Base-by-base conservation (phyloP, 2,113 vertebrate genomes). In the Megatriorchis doriae region DNA sequence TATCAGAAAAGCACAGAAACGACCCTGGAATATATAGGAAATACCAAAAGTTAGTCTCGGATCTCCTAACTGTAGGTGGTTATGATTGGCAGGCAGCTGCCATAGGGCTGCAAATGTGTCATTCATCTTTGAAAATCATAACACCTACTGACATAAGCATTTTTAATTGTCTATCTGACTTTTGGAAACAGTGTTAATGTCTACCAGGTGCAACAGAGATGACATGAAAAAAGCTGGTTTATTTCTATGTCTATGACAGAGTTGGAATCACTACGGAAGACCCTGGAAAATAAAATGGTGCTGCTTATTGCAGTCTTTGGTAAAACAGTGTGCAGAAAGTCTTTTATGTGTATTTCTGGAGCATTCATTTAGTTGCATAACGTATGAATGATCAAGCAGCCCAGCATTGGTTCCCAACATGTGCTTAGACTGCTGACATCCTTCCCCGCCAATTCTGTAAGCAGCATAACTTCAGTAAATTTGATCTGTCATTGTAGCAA, bases 381-480 rank as follows among this genome's bases (percentile, higher is more conserved):
- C 10, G 26, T 78, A 25, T 67, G 63, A 90, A 36, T 68, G 70
- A 38, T 83, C n/a, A 19, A 63, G 74, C 45, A 96, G 67, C 32
- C n/a, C 52, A 86, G 20, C 31, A 29, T 1, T 80, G n/a, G 38
- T 61, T 86, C 42, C 48, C 62, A 59, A 6, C 61, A 61, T 89
- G 13, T 75, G 42, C 58, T 71, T 84, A 38, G 55, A 48, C 71
- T 95, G 62, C 74, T 90, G 75, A 62, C 42, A 70, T 91, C 31
- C 55, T 93, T 96, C 23, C n/a, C 71, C 14, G 16, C n/a, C 85
- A 89, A 16, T 87, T 85, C 43, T 61, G 73, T 62, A 80, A 70
- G 63, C 75, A 59, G 52, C 56, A 67, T 94, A 92, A 91, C 95
- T 90, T 52, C 63, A 71, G 65, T 92, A 26, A 93, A 96, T 92